These are phyloP conservation scores for Tillus elongatus DNA, from an alignment of 2,888 invertebrate species.

Conservation along the genomic window DNA sequence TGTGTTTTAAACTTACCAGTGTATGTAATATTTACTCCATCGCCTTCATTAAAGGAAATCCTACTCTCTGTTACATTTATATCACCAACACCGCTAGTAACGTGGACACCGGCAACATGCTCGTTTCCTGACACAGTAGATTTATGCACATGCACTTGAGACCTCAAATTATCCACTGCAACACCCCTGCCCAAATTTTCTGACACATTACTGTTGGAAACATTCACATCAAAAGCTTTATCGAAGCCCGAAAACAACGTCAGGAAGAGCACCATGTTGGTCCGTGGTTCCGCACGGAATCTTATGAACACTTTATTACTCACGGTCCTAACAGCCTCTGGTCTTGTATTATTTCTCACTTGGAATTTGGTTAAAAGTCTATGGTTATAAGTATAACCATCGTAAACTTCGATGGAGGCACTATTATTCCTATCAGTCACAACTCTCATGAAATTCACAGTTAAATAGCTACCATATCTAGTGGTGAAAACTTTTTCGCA, in stretches of 20 bases:
- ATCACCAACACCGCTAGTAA: constrained; percentile 86
- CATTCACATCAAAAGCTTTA: constrained; percentile 77
- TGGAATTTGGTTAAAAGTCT: constrained; percentile 61
- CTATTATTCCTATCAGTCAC: constrained; percentile 67
- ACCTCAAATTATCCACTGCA: constrained; percentile 82
- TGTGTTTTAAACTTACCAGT: too few relatives aligned
- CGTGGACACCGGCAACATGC: constrained; percentile 83
- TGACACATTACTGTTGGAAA: constrained; percentile 74
- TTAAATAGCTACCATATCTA: constrained; percentile 67
- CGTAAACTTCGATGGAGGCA: constrained; percentile 66
- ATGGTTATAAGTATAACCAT: constrained; percentile 63
- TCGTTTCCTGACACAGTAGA: constrained; percentile 78
- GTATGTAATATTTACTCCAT: constrained; percentile 92
- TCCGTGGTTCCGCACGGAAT: constrained; percentile 64
- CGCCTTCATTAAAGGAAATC: constrained; percentile 84
- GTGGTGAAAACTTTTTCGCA: constrained; percentile 78
- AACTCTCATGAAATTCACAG: constrained; percentile 77
- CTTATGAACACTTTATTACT: constrained; percentile 70
- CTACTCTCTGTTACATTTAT: constrained; percentile 86
- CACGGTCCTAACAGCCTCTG: constrained; percentile 79
- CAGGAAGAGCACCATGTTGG: constrained; percentile 68
- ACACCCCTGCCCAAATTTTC: constrained; percentile 94
- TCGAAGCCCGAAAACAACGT: constrained; percentile 67
- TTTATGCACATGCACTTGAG: constrained; percentile 76
- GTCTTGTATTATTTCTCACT: constrained; percentile 76